Conservation (phyloP, 2,888 invertebrate species). For the Mythimna lalbum region DNA sequence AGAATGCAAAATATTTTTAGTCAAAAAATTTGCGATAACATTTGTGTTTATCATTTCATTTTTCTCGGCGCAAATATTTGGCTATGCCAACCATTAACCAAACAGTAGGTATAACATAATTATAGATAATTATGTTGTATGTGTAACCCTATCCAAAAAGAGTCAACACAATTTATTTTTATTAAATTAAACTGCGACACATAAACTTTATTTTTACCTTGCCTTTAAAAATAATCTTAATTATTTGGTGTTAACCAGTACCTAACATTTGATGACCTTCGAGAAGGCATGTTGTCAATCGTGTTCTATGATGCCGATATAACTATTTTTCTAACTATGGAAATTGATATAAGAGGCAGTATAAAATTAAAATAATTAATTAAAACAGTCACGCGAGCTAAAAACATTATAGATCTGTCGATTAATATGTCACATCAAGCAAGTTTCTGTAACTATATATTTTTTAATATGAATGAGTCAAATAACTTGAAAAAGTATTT, state of each 20-base stretch:
- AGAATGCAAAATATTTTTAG: no score
- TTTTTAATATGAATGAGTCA: no score
- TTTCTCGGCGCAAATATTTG: not conserved
- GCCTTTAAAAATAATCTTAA: constrained; percentile 3
- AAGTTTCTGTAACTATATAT: no score
- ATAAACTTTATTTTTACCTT: constrained; percentile 13
- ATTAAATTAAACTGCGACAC: constrained; percentile 4
- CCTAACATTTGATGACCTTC: constrained; percentile 19
- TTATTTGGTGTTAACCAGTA: not conserved
- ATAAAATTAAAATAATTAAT: constrained; percentile 11
- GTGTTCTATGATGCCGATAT: constrained; percentile 6
- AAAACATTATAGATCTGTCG: no score
- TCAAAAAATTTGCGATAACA: no score
- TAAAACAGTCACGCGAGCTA: not conserved
- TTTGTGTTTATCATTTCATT: no score
- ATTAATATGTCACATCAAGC: no score
- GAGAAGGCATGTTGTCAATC: constrained; percentile 20
- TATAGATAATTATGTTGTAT: no score
- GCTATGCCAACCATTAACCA: not conserved
- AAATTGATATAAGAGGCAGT: not conserved
- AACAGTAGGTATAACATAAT: no score
- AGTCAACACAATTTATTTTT: not conserved
- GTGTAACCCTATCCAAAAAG: constrained; percentile 2
- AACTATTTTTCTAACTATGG: constrained; percentile 4
- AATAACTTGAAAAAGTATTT: no score